phyloP scores from a whole-genome alignment of 2,888 invertebrate genomes.

The Synergus gifuensis region DNA sequence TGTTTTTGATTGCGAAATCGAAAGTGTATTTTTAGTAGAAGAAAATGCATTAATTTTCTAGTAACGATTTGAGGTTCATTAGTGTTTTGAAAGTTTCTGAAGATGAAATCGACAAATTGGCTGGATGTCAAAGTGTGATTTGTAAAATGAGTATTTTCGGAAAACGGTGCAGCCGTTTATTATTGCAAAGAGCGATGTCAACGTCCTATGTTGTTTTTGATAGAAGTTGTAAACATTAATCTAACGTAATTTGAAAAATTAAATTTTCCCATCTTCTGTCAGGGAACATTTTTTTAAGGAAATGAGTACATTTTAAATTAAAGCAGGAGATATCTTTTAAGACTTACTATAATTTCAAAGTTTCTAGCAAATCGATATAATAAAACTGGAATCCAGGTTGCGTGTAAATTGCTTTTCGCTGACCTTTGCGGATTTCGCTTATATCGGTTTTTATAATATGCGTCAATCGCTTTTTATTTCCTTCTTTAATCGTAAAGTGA shows the following conservation, averaged over 20 bases:
- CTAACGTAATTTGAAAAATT: not conserved
- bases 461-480: not conserved
- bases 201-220: not conserved
- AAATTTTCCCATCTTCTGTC: not conserved
- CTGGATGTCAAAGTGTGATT: not conserved
- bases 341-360: not conserved
- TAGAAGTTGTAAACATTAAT: not conserved
- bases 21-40: not conserved
- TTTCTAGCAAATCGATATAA: not conserved
- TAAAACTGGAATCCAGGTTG: not conserved
- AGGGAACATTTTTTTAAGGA: not conserved
- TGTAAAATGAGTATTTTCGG: not conserved
- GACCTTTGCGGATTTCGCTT: not conserved
- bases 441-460: constrained; percentile 5
- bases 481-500: not conserved
- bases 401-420: constrained; percentile 20
- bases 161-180: not conserved
- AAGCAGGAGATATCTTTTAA: not conserved
- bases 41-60: not conserved
- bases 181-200: not conserved
- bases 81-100: not conserved
- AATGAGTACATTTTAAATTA: not conserved
- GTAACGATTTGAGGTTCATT: not conserved
- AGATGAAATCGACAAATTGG: not conserved
- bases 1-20: not conserved